Percentiles rank a stretch among this genome's conserved stretches.
These are phyloP conservation scores for Aegithalos caudatus DNA, from an alignment of 2,113 vertebrate species.

Conservation along the genomic window DNA sequence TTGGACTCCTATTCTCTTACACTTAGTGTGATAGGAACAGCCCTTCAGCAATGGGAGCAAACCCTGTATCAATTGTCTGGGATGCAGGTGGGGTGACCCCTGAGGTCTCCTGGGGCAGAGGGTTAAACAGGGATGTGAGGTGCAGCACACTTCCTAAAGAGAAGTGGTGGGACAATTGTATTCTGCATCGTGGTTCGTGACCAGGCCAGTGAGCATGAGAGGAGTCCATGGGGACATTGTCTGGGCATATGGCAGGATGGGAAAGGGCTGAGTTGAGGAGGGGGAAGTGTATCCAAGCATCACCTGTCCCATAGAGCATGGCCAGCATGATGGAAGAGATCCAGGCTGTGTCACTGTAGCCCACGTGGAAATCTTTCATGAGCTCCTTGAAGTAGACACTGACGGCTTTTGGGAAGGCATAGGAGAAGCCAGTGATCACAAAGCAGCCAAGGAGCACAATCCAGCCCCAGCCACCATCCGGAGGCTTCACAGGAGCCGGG, in stretches of 20 bases:
- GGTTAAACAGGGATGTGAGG: neutral
- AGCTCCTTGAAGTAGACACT: conserved; percentile 81
- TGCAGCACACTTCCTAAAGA: neutral
- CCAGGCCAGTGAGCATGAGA: neutral
- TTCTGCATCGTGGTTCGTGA: neutral
- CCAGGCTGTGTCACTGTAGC: conserved; percentile 82
- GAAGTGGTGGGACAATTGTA: neutral
- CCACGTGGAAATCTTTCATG: conserved; percentile 76
- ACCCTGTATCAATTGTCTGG: neutral
- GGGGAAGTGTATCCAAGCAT: neutral
- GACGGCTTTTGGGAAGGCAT: conserved; percentile 79
- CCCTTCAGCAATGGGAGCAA: neutral
- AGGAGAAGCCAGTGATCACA: conserved; percentile 78
- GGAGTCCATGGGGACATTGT: neutral
- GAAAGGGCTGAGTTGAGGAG: neutral
- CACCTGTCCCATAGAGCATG: conserved; percentile 81
- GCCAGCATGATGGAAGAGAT: conserved; percentile 82
- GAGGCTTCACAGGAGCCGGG: conserved; percentile 57
- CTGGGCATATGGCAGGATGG: neutral
- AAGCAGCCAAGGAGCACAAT: conserved; percentile 75
- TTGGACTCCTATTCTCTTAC: neutral
- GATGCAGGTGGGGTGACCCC: neutral
- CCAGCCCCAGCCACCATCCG: conserved; percentile 80
- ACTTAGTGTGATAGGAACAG: neutral
- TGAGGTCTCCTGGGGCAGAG: neutral